phyloP scores from a whole-genome alignment of 2,113 vertebrate species.

The Drymodes brunneopygia region DNA sequence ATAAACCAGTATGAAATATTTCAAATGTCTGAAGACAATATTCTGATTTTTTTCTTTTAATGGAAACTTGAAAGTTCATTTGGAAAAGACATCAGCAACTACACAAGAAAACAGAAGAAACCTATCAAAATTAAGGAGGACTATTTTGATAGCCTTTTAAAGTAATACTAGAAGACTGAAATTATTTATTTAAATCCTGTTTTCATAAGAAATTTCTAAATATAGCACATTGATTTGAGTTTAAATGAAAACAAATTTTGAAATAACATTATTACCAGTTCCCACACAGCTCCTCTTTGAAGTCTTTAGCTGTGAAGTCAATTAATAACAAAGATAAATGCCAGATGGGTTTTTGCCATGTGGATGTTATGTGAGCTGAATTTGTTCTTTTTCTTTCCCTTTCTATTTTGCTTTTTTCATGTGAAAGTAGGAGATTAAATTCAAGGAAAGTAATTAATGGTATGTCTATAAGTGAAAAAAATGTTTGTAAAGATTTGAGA shows the following conservation, averaged over 20 bases:
- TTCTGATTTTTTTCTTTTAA: background rate
- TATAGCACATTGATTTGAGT: background rate
- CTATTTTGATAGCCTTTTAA: background rate
- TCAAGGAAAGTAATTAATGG: background rate
- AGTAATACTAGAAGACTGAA: background rate
- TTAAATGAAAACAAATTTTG: slow-evolving; percentile 23
- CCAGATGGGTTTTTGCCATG: slow-evolving; percentile 8
- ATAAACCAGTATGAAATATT: background rate
- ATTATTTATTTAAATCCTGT: background rate
- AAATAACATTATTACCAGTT: background rate
- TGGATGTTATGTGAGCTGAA: background rate
- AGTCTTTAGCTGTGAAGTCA: slow-evolving; percentile 21
- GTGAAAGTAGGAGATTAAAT: background rate
- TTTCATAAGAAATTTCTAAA: background rate
- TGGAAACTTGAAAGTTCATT: background rate
- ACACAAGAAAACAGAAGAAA: background rate
- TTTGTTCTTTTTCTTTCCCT: background rate
- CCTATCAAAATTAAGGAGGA: background rate
- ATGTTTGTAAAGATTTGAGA: background rate
- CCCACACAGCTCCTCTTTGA: background rate
- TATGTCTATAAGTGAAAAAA: background rate
- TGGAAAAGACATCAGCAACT: background rate
- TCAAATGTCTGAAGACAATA: background rate
- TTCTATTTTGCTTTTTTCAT: background rate
- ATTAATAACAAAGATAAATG: slow-evolving; percentile 17